Percentiles rank a stretch among this genome's conserved stretches.
Evolutionary conservation across 2,888 invertebrate species (phyloP).

Genomic region (Cantharis nigra): DNA sequence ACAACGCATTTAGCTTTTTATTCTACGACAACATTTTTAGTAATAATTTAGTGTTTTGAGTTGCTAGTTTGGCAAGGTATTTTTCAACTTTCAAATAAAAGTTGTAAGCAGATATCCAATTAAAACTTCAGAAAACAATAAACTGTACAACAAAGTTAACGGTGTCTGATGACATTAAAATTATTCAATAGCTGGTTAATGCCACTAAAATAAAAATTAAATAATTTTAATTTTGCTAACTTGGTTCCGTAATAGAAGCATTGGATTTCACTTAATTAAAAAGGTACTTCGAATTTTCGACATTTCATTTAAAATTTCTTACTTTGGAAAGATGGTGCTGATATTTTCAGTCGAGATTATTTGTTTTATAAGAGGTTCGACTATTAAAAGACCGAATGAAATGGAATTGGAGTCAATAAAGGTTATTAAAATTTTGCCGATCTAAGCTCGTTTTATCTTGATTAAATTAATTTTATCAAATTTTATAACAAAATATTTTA

Average conservation of each 20-base stretch:
- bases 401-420: conserved; percentile 41
- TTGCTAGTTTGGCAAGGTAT: not conserved
- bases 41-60: not conserved
- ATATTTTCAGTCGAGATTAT: conserved; percentile 30
- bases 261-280: conserved; percentile 33
- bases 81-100: not conserved
- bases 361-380: conserved; percentile 31
- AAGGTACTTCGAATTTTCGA: conserved; percentile 30
- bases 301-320: conserved; percentile 34
- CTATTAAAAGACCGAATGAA: conserved; percentile 30
- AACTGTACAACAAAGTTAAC: conserved; percentile 4
- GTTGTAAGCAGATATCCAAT: not conserved
- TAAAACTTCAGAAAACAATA: conserved; percentile 10
- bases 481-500: conserved; percentile 33
- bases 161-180: conserved; percentile 19
- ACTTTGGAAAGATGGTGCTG: conserved; percentile 25
- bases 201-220: conserved; percentile 26
- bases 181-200: conserved; percentile 17
- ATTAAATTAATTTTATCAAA: conserved; percentile 38
- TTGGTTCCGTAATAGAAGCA: conserved; percentile 16
- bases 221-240: conserved; percentile 28
- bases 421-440: conserved; percentile 43
- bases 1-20: no score
- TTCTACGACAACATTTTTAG: no score
- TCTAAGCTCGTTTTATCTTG: conserved; percentile 40